Conservation (phyloP, 2,113 vertebrate species). For the Ictidomys tridecemlineatus region DNA sequence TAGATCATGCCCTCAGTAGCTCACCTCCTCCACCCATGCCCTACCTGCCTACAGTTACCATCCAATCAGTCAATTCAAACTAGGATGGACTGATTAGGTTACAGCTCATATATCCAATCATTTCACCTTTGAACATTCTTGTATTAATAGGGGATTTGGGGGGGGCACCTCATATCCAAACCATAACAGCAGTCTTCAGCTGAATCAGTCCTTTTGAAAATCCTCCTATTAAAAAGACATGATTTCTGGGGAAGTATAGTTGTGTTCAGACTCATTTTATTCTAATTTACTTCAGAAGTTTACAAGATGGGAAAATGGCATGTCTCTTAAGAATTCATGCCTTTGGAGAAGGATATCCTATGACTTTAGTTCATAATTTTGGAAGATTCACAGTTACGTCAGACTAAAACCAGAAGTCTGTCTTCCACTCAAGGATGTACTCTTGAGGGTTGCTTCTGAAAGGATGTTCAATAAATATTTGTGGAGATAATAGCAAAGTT, state of each 20-base stretch:
- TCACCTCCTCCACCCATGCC: no score
- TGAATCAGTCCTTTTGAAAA: background rate
- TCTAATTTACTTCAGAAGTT: background rate
- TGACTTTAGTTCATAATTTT: conserved; percentile 9
- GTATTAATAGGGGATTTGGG: no score
- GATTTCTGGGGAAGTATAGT: background rate
- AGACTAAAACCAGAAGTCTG: background rate
- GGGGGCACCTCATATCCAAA: no score
- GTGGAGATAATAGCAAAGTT: background rate
- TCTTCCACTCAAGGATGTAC: background rate
- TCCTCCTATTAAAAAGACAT: background rate
- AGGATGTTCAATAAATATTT: background rate
- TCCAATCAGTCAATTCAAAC: no score
- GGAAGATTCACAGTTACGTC: background rate
- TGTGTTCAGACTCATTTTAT: background rate
- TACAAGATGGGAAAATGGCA: background rate
- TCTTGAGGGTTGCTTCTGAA: background rate
- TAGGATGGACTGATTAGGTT: no score
- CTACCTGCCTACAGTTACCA: no score
- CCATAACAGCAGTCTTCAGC: background rate
- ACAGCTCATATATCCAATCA: no score
- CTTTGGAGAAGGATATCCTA: background rate
- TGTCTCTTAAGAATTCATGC: background rate
- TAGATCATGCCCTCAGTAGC: no score
- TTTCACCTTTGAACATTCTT: no score